Evolutionary conservation across 2,888 invertebrate genomes (phyloP), one percentile per base, ranked within the genome.

Genomic region (Orchestes rusci): DNA sequence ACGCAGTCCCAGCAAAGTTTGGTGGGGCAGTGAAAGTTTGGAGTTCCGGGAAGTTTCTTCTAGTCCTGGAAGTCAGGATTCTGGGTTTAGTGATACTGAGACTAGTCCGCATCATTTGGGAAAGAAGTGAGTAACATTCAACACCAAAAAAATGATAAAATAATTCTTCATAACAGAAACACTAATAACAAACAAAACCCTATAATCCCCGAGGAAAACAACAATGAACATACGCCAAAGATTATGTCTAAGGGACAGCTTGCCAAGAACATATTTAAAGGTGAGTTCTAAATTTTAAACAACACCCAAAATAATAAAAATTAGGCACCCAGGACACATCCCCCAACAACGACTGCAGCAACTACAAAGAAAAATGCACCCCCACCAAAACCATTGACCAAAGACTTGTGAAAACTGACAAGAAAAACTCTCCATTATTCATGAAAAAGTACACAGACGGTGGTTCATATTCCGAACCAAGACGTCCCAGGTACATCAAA

Each of bases 21-120:
- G 79, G 79, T 81, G 79, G 78, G 76, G 74, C 44, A 59, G 53
- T 43, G 64, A 67, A 12, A 62, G 61, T 39, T 27, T 52, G 16
- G 59, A 60, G 45, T 59, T 56, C 63, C 64, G 65, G 70, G 58
- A 77, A 72, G 60, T 75, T 70, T 52, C 78, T 68, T 54, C 60
- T 18, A 82, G 82, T 62, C 82, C 82, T 51, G 79, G 82, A 50
- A 84, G 84, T 59, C 83, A 84, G 66, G 85, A 85, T 65, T 86
- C 85, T 1, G 86, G 86, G 1, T 86, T 86, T 65, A 85, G 85
- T 1, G 86, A 86, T 59, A 82, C 84, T 1, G 85, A 84, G 57
- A 75, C 75, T 55, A 79, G 80, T 1, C 74, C 76, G n/a, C 72
- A 73, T 29, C 39, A 53, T 31, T 50, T 69, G 30, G 35, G 30